These are phyloP conservation scores for Zaprionus obscuricornis DNA, from an alignment of 2,888 invertebrate species.

Conservation along the genomic window DNA sequence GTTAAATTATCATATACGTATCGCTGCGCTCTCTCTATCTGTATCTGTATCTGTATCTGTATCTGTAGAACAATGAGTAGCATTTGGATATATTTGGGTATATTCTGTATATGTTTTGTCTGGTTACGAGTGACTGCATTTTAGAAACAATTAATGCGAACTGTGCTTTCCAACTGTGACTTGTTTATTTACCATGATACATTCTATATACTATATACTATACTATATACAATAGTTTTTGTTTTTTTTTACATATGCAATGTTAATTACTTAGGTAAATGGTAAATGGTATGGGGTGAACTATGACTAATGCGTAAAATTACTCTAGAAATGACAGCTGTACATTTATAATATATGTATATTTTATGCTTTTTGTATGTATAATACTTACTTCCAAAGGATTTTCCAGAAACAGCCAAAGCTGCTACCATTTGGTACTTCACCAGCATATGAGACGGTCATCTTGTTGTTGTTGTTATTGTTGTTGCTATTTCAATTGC, in stretches of 20 bases:
- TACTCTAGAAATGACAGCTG: constrained; percentile 4
- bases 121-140: constrained; percentile 72
- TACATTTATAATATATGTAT: background rate
- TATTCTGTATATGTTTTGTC: too few relatives aligned
- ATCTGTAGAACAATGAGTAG: too few relatives aligned
- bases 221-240: too few relatives aligned
- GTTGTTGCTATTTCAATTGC: constrained; percentile 8
- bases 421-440: constrained; percentile 95
- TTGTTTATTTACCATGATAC: too few relatives aligned
- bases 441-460: constrained; percentile 95
- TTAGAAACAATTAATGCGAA: constrained; percentile 57
- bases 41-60: too few relatives aligned
- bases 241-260: too few relatives aligned
- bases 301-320: constrained; percentile 45
- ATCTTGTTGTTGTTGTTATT: constrained; percentile 83
- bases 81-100: too few relatives aligned
- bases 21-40: too few relatives aligned
- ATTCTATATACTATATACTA: constrained; percentile 11
- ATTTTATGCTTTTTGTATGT: background rate
- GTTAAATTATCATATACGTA: too few relatives aligned
- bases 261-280: constrained; percentile 66
- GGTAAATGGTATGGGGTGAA: constrained; percentile 9
- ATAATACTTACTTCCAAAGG: constrained; percentile 90
- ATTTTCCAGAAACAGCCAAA: constrained; percentile 97
- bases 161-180: constrained; percentile 37